Base-by-base conservation (phyloP, 2,888 invertebrate species). In the Eledone cirrhosa region DNA sequence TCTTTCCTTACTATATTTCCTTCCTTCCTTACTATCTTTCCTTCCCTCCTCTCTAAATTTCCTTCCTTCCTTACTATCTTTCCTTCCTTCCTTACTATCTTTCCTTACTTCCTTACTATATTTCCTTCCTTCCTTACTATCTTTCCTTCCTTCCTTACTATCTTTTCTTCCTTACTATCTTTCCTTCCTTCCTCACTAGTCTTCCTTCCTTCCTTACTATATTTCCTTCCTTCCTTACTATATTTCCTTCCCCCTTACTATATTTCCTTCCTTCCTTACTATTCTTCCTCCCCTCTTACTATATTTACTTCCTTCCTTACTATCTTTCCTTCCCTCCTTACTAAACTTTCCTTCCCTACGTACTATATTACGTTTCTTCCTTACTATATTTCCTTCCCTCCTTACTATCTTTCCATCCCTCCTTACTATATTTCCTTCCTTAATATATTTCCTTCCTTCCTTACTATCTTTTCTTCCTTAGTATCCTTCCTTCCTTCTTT, bases 21-120 rank as follows among this genome's bases (percentile, higher is more conserved):
- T 78, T 47, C 47, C 78, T 65, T 67, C 47, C 67, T 65, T 72
- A 48, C 31, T 48, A 48, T 72, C 29, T 72, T 48, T 78, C n/a
- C 48, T 48, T 78, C 16, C 69, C 65, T 67, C 69, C n/a, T 69
- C 65, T 67, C 11, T 78, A 7, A 7, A 48, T 77, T 4, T 77
- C 14, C 48, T 29, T 3, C 19, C 19, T 24, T 1, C 11, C 67
- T 14, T 67, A 29, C 22, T 27, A 65, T 16, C 27, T 65, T 24
- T 11, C n/a, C 27, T n/a, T 65, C 16, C 24, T 27, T 3, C 65
- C n/a, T 63, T 11, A 11, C 63, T 22, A 22, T 8, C 14, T 24
- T 0, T 19, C 63, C 5, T 24, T 19, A 14, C 22, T 13, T 24
- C 24, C n/a, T 1, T 63, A 2, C 27, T 2, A 24, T 22, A 22